These are phyloP conservation scores for Lepidurus packardi DNA, from an alignment of 1,140 invertebrate species.

Conservation along the genomic window DNA sequence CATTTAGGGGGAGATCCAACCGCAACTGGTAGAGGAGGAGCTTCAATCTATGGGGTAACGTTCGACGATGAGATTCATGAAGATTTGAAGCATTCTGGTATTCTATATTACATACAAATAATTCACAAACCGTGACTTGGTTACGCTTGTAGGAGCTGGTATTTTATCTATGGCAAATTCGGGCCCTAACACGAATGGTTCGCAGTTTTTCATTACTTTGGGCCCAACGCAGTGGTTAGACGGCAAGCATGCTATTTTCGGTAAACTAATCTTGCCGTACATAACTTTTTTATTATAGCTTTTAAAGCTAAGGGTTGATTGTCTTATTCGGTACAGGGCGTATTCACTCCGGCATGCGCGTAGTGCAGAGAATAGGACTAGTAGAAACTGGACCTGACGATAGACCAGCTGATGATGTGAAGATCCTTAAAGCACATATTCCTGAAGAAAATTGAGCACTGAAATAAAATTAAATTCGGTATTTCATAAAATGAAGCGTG, in stretches of 20 bases:
- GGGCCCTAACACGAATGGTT: slow-evolving; percentile 93
- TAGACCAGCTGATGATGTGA: slow-evolving; percentile 80
- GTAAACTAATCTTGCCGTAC: slow-evolving; percentile 42
- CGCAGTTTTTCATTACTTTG: slow-evolving; percentile 96
- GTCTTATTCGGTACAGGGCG: slow-evolving; percentile 49
- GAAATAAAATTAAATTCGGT: not conserved
- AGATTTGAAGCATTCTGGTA: slow-evolving; percentile 89
- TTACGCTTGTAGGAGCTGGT: slow-evolving; percentile 58
- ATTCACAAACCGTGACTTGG: slow-evolving; percentile 35
- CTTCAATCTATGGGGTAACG: slow-evolving; percentile 89
- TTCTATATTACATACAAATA: slow-evolving; percentile 33
- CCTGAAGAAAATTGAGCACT: slow-evolving; percentile 24
- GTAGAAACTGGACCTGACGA: slow-evolving; percentile 90
- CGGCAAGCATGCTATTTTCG: slow-evolving; percentile 96
- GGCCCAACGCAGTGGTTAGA: slow-evolving; percentile 96
- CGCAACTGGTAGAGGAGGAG: slow-evolving; percentile 87
- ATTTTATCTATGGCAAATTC: slow-evolving; percentile 84
- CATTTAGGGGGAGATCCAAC: slow-evolving; percentile 75
- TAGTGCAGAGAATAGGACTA: slow-evolving; percentile 83
- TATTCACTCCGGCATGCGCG: slow-evolving; percentile 77
- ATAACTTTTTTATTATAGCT: not conserved
- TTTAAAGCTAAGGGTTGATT: not conserved
- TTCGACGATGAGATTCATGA: slow-evolving; percentile 95
- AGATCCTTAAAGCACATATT: slow-evolving; percentile 64
- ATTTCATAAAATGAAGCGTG: too few relatives aligned